A percentile compares a stretch with the other conserved stretches of the same genome.
Conservation (phyloP, 2,888 invertebrate species). For the Corbicula japonica region DNA sequence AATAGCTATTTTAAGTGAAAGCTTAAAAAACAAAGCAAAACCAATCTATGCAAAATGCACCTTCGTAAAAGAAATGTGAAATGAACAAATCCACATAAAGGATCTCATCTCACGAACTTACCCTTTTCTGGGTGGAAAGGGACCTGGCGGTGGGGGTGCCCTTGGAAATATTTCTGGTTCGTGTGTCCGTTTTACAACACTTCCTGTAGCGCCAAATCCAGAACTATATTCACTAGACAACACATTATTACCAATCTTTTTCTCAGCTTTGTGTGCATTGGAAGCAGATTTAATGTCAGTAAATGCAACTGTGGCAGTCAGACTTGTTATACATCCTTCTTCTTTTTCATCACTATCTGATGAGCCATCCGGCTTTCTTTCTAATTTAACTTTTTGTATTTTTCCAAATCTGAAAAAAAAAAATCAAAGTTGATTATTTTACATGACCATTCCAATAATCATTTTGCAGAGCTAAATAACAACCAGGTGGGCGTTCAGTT, state of each 20-base stretch:
- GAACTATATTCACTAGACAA: slow-evolving; percentile 95
- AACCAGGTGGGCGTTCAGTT: no score
- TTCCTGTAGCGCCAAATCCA: slow-evolving; percentile 88
- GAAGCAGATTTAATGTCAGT: slow-evolving; percentile 98
- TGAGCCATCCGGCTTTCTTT: slow-evolving; percentile 88
- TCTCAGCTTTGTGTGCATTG: slow-evolving; percentile 96
- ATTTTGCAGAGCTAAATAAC: no score
- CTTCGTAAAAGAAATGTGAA: no score
- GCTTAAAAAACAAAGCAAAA: no score
- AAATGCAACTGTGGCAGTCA: slow-evolving; percentile 88
- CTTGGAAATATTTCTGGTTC: slow-evolving; percentile 70
- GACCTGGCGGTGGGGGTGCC: slow-evolving; percentile 48
- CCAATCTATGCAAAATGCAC: no score
- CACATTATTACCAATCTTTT: slow-evolving; percentile 92
- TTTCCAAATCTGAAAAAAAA: slow-evolving; percentile 95
- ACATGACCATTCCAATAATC: no score
- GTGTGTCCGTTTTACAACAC: slow-evolving; percentile 75
- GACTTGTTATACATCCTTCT: slow-evolving; percentile 57
- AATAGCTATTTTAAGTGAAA: no score
- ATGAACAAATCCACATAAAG: no score
- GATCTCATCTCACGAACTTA: no score
- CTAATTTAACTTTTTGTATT: slow-evolving; percentile 98
- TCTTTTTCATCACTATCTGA: slow-evolving; percentile 54
- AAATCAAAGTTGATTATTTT: neutral
- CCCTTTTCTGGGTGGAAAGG: slow-evolving; percentile 69